These are phyloP conservation scores for Diarsia dahlii DNA, from an alignment of 2,888 invertebrate genomes.

Conservation along the genomic window DNA sequence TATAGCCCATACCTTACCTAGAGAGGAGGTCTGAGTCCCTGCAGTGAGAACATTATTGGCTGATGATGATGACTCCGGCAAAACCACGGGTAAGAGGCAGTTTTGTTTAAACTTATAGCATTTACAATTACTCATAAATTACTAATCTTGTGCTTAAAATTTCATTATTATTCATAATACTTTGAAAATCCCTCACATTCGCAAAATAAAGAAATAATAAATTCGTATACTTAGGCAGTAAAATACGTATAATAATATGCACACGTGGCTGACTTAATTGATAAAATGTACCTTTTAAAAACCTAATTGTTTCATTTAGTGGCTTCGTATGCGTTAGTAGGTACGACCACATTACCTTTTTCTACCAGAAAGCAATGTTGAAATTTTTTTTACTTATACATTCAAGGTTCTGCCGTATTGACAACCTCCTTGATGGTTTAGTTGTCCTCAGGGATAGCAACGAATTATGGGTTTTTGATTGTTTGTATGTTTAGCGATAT, in stretches of 20 bases:
- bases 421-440: neutral
- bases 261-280: neutral
- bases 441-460: neutral
- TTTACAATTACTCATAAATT: neutral
- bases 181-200: neutral
- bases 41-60: no score
- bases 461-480: no score
- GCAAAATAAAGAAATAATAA: slow-evolving; percentile 3
- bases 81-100: neutral
- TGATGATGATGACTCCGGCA: no score
- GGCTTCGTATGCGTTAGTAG: neutral
- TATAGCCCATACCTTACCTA: no score
- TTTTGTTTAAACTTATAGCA: neutral
- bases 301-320: neutral
- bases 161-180: neutral
- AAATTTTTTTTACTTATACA: neutral
- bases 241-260: neutral
- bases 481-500: no score
- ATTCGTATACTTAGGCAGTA: neutral
- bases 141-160: neutral
- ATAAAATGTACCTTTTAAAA: neutral
- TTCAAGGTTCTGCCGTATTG: neutral
- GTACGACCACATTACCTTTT: slow-evolving; percentile 3
- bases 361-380: neutral
- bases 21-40: no score